Conservation (phyloP, 2,113 vertebrate species). For the Poeciliopsis turrubarensis region DNA sequence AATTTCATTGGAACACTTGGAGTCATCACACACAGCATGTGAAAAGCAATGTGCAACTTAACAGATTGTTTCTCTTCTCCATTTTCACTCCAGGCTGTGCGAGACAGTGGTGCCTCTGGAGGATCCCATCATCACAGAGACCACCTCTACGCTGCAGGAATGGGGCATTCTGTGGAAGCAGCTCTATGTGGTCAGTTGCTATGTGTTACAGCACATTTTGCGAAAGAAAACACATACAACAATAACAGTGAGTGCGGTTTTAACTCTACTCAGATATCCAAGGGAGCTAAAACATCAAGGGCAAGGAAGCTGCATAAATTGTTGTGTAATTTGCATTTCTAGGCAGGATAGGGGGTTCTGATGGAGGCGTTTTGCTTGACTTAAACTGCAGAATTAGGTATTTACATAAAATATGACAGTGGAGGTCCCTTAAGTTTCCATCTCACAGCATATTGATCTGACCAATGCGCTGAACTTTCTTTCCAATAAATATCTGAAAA, state of each 20-base stretch:
- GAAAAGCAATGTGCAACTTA: not conserved
- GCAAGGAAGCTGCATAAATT: slow-evolving; percentile 20
- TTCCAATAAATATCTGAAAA: not conserved
- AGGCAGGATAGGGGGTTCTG: not conserved
- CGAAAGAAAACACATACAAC: slow-evolving; percentile 28
- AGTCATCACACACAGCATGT: not conserved
- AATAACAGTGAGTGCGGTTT: slow-evolving; percentile 27
- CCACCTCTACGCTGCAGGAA: slow-evolving; percentile 95
- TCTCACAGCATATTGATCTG: slow-evolving; percentile 40
- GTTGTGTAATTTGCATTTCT: slow-evolving; percentile 39
- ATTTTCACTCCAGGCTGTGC: slow-evolving; percentile 82
- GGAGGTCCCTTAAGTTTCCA: slow-evolving; percentile 32
- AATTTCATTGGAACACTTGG: not conserved
- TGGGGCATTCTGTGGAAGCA: slow-evolving; percentile 97
- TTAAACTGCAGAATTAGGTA: slow-evolving; percentile 2
- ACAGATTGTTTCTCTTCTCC: slow-evolving; percentile 3
- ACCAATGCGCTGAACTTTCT: slow-evolving; percentile 53
- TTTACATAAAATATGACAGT: not conserved
- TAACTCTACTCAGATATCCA: slow-evolving; percentile 17
- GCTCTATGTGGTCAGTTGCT: slow-evolving; percentile 91
- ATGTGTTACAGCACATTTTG: slow-evolving; percentile 9
- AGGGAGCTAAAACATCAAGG: slow-evolving; percentile 8
- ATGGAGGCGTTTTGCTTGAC: slow-evolving; percentile 13
- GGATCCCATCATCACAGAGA: slow-evolving; percentile 96
- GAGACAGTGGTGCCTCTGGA: slow-evolving; percentile 96